A percentile compares a stretch with the other conserved stretches of the same genome.
Evolutionary conservation across 2,888 invertebrate genomes (phyloP).

Genomic region (Mimachlamys varia): DNA sequence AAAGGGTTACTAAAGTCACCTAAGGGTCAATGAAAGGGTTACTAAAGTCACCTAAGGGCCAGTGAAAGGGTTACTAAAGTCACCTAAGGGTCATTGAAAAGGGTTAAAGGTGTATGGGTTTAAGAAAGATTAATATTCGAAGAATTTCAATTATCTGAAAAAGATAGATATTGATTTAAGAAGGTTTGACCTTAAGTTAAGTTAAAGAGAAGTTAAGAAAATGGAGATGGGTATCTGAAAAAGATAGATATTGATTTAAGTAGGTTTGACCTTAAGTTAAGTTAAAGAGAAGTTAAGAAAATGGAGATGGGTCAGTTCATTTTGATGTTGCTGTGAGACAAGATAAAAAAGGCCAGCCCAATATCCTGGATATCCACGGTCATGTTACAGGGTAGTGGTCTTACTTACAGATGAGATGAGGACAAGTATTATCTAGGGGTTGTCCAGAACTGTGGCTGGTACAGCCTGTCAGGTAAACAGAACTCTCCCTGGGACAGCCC

Average conservation of each 20-base stretch:
- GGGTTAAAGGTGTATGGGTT: not conserved
- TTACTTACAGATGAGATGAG: conserved; percentile 13
- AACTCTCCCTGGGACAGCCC: not conserved
- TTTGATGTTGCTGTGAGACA: not conserved
- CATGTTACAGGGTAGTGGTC: not conserved
- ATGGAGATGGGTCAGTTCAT: too few species aligned
- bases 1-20: too few species aligned
- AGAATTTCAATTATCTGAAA: not conserved
- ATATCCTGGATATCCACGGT: not conserved
- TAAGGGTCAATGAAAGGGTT: too few species aligned
- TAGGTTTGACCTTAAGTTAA: too few species aligned
- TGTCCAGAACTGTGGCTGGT: not conserved
- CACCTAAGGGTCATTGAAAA: not conserved
- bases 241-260: not conserved
- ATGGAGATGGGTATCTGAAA: too few species aligned
- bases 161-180: not conserved
- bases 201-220: not conserved
- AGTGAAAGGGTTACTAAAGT: too few species aligned
- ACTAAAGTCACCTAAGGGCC: too few species aligned
- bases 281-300: not conserved
- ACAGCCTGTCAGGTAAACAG: not conserved
- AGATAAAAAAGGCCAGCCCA: not conserved
- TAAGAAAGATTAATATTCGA: not conserved
- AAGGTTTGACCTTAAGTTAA: not conserved
- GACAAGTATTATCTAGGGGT: not conserved